Evolutionary conservation across 2,888 invertebrate species (phyloP), one percentile per base, ranked within the genome.

Genomic region (Amitus sp.): DNA sequence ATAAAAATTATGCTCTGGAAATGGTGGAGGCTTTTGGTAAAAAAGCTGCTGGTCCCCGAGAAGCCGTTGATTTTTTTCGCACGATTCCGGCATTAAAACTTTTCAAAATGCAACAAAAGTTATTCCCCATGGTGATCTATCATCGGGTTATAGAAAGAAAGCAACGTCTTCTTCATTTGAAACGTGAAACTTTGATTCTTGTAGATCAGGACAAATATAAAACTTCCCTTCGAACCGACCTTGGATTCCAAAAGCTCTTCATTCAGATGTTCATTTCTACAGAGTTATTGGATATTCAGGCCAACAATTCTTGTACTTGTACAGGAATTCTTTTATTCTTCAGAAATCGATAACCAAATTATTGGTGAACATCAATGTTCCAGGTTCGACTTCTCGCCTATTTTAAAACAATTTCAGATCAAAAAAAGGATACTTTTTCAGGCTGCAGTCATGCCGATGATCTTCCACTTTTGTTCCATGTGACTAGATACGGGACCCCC

Each of bases 401-500:
- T n/a, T n/a, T n/a, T n/a, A n/a, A n/a, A n/a, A n/a, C n/a, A n/a
- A n/a, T n/a, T n/a, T n/a, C n/a, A n/a, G n/a, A n/a, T n/a, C n/a
- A n/a, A n/a, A n/a, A n/a, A n/a, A n/a, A n/a, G n/a, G n/a, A n/a
- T n/a, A n/a, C n/a, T 48, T 45, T 50, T 46, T 30, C 79, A 65
- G 89, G 89, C 2, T 85, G 86, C 0, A 85, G 86, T 30, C 89
- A 89, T 70, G 86, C 83, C 0, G 89, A 89, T 65, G 89, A 89
- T 0, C 76, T 86, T 0, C 85, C 85, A 9, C 89, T 89, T 66
- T 58, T 89, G 1, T 84, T 89, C 20, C 86, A 84, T 20, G 1
- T 53, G 1, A 47, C 56, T 55, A 76, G 10, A 73, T 58, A 61
- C 1, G 30, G 43, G 15, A 53, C 67, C 23, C 47, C 62, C 20